Evolutionary conservation across 2,113 vertebrate species (phyloP).

Genomic region (Pyrgilauda ruficollis): DNA sequence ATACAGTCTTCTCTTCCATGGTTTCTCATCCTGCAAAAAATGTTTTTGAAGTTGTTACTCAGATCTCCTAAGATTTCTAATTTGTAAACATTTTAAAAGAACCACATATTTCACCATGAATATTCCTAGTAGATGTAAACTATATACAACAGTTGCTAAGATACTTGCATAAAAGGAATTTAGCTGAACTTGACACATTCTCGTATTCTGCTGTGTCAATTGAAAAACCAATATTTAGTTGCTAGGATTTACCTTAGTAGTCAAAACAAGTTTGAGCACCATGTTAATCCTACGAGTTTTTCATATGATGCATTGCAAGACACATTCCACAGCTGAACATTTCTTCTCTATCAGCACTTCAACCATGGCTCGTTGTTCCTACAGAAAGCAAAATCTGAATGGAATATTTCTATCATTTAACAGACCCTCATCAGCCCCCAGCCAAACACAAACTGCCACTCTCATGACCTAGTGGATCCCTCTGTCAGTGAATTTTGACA

Average conservation of each 20-base stretch:
- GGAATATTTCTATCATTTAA: rapidly evolving
- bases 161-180: neutral
- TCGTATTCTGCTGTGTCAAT: neutral
- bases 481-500: neutral
- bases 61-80: neutral
- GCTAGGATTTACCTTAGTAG: neutral
- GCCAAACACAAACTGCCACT: neutral
- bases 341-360: neutral
- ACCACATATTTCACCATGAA: neutral
- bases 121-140: neutral
- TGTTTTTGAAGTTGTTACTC: neutral
- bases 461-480: neutral
- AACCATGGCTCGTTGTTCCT: rapidly evolving
- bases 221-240: neutral
- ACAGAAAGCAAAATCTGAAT: neutral
- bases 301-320: neutral
- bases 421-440: neutral
- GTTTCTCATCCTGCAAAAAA: neutral
- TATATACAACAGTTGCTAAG: neutral
- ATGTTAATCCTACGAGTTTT: neutral
- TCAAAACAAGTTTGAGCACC: neutral
- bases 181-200: neutral
- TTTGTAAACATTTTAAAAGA: neutral
- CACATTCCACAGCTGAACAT: neutral
- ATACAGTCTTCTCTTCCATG: neutral